Conservation (phyloP, 2,888 invertebrate species). For the Lordiphosa fenestrarum region DNA sequence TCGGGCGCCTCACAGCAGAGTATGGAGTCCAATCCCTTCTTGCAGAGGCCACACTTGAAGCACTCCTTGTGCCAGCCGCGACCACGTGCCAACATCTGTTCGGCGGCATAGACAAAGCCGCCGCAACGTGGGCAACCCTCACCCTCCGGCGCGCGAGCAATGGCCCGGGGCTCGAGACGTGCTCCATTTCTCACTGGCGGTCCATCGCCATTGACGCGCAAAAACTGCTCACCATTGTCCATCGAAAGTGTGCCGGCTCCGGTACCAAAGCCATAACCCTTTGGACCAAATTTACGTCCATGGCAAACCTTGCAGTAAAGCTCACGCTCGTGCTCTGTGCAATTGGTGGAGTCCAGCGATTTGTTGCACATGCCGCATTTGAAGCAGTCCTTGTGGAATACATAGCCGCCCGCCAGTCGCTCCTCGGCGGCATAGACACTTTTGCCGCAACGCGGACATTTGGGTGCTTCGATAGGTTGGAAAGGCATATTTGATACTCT, state of each 20-base stretch:
- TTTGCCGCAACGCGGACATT: conserved; percentile 66
- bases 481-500: conserved; percentile 47
- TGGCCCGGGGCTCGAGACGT: conserved; percentile 85
- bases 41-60: conserved; percentile 94
- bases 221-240: conserved; percentile 67
- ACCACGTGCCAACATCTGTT: conserved; percentile 88
- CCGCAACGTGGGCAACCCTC: conserved; percentile 96
- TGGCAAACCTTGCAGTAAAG: conserved; percentile 64
- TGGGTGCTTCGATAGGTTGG: conserved; percentile 66
- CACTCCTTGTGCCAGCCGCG: conserved; percentile 92
- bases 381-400: conserved; percentile 71
- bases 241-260: conserved; percentile 69
- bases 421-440: conserved; percentile 66
- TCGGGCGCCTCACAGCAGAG: conserved; percentile 97
- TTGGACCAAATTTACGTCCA: conserved; percentile 63
- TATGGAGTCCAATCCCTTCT: conserved; percentile 93
- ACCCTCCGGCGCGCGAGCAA: conserved; percentile 91
- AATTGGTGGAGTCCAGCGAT: conserved; percentile 68
- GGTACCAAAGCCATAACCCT: conserved; percentile 63
- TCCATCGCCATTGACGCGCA: conserved; percentile 55
- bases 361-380: conserved; percentile 72
- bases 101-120: conserved; percentile 97
- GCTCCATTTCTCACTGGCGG: conserved; percentile 83
- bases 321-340: conserved; percentile 64
- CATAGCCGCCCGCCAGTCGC: conserved; percentile 63